Evolutionary conservation across 2,797 vertebrate genomes (phyloP).

Genomic region (Poeciliopsis infans): DNA sequence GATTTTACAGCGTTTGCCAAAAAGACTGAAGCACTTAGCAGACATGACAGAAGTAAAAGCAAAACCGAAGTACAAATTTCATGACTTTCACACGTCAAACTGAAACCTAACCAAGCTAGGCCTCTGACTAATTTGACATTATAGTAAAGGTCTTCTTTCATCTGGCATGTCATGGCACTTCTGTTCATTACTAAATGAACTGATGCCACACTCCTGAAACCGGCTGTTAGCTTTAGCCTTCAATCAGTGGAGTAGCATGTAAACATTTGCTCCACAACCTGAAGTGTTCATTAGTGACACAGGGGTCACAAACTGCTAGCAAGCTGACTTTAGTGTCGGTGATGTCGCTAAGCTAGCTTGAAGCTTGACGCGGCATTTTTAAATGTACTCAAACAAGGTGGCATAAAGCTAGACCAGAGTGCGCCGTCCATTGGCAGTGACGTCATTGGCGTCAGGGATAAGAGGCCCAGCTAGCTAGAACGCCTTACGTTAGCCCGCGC

Average conservation of each 20-base stretch:
- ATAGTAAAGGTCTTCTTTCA: constrained; percentile 32
- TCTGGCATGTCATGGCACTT: constrained; percentile 25
- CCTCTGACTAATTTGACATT: constrained; percentile 35
- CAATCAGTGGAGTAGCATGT: neutral
- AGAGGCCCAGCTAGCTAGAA: neutral
- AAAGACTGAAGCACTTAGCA: constrained; percentile 48
- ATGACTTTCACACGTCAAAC: constrained; percentile 21
- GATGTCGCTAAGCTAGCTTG: neutral
- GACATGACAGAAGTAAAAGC: constrained; percentile 44
- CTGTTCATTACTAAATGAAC: constrained; percentile 43
- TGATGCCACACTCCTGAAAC: constrained; percentile 8
- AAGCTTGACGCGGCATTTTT: neutral
- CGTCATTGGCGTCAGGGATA: neutral
- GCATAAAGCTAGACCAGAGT: neutral
- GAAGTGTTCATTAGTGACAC: neutral
- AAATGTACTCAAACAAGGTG: neutral
- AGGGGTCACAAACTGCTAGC: neutral
- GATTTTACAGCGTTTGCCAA: constrained; percentile 49
- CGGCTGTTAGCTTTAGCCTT: neutral
- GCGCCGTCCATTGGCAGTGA: neutral
- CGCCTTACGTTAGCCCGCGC: neutral
- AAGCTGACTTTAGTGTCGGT: neutral
- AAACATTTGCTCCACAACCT: neutral
- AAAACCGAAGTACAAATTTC: constrained; percentile 35
- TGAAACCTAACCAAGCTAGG: constrained; percentile 19